Evolutionary conservation across 2,888 invertebrate species (phyloP).

Genomic region (Lymantria dispar): DNA sequence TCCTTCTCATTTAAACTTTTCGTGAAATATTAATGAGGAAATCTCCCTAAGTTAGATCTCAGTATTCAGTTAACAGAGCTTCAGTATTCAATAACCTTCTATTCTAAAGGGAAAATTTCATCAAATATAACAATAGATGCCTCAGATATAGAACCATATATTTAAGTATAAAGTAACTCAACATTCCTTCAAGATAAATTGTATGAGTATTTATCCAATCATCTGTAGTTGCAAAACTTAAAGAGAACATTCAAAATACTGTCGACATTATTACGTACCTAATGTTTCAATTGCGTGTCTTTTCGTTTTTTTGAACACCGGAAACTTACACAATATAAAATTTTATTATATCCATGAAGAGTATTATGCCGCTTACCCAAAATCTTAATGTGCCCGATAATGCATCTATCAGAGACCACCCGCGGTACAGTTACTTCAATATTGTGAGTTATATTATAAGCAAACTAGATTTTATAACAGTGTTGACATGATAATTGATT

Average conservation of each 20-base stretch:
- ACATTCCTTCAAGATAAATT: conserved; percentile 1
- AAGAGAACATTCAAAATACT: conserved; percentile 12
- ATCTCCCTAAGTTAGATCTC: too few species aligned
- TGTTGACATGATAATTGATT: too few species aligned
- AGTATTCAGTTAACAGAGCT: too few species aligned
- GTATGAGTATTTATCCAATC: conserved; percentile 5
- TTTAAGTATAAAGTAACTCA: background rate
- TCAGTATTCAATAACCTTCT: too few species aligned
- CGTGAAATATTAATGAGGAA: too few species aligned
- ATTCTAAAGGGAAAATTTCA: too few species aligned
- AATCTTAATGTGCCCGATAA: background rate
- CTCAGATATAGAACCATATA: background rate
- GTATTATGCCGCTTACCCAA: background rate
- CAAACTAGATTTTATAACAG: too few species aligned
- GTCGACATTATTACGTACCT: conserved; percentile 21
- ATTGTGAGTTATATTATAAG: too few species aligned
- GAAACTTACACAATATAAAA: conserved; percentile 7
- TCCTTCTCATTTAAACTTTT: too few species aligned
- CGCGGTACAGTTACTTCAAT: too few species aligned
- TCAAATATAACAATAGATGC: too few species aligned
- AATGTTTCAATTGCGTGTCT: conserved; percentile 30
- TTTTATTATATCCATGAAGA: conserved; percentile 8
- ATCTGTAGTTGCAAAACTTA: conserved; percentile 20
- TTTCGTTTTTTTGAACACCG: conserved; percentile 11
- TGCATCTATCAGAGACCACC: background rate